Percentiles rank a stretch among this genome's conserved stretches.
Evolutionary conservation across 2,888 invertebrate genomes (phyloP).

Genomic region (Drosophila mimetica): DNA sequence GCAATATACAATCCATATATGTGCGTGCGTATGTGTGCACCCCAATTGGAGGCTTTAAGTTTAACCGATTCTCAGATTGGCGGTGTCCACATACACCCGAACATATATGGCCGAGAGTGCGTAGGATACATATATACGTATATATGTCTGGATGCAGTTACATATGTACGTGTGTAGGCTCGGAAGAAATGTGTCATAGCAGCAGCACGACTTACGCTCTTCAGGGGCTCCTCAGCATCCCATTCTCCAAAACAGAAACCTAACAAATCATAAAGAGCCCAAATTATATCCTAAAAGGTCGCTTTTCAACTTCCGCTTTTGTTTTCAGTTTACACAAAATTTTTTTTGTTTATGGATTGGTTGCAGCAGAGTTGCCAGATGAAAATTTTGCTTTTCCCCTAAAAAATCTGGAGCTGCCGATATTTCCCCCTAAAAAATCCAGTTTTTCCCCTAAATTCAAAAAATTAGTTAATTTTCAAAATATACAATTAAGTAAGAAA

Average conservation of each 20-base stretch:
- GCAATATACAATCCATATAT: background rate
- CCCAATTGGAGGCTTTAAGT: conserved; percentile 13
- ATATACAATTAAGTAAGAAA: background rate
- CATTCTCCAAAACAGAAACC: conserved; percentile 32
- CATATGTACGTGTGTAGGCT: background rate
- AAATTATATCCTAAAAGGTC: conserved; percentile 33
- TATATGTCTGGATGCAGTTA: conserved; percentile 8
- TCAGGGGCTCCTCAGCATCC: conserved; percentile 11
- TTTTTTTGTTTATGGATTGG: conserved; percentile 61
- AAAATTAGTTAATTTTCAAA: no score
- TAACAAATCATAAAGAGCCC: conserved; percentile 42
- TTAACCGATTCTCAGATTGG: conserved; percentile 17
- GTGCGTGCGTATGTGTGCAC: background rate
- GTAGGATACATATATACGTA: conserved; percentile 14
- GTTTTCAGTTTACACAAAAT: conserved; percentile 63
- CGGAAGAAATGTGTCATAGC: conserved; percentile 37
- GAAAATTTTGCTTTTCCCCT: no score
- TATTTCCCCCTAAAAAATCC: no score
- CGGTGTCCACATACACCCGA: conserved; percentile 9
- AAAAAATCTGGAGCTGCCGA: no score
- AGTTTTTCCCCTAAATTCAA: no score
- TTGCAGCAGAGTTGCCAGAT: conserved; percentile 20
- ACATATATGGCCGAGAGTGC: conserved; percentile 7
- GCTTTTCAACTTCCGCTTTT: conserved; percentile 41
- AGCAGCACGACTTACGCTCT: conserved; percentile 26